phyloP scores from a whole-genome alignment of 2,888 invertebrate species.

The Pollenia labialis region DNA sequence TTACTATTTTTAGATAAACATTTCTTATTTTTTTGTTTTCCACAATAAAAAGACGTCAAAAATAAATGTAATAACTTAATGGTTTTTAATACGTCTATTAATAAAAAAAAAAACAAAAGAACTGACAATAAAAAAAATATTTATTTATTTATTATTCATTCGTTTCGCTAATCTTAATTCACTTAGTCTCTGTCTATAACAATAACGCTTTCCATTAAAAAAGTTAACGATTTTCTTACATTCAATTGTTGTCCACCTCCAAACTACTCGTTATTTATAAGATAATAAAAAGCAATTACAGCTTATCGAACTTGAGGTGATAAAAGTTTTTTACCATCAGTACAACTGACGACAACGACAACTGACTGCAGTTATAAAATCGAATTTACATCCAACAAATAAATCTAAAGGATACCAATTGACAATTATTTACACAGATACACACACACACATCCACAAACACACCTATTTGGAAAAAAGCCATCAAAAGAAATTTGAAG shows the following conservation, averaged over 20 bases:
- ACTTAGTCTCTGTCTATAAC: slow-evolving; percentile 22
- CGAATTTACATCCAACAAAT: slow-evolving; percentile 42
- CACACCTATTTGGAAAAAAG: slow-evolving; percentile 29
- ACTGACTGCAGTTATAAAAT: slow-evolving; percentile 45
- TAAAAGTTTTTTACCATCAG: slow-evolving; percentile 40
- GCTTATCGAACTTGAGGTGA: slow-evolving; percentile 43
- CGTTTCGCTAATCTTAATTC: slow-evolving; percentile 13
- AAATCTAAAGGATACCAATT: slow-evolving; percentile 44
- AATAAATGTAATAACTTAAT: slow-evolving; percentile 13
- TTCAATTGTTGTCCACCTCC: neutral
- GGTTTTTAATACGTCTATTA: neutral
- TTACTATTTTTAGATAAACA: too few relatives aligned
- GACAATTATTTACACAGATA: slow-evolving; percentile 35
- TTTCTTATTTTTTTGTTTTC: neutral
- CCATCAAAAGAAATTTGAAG: slow-evolving; percentile 48
- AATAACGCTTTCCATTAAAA: slow-evolving; percentile 32
- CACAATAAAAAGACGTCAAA: neutral
- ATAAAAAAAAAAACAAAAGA: neutral
- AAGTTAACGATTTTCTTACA: neutral
- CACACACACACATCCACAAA: neutral
- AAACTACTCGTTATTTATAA: neutral
- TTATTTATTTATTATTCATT: neutral
- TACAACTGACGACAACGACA: slow-evolving; percentile 14
- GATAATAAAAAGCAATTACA: slow-evolving; percentile 45
- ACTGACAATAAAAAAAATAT: slow-evolving; percentile 13